Evolutionary conservation across 2,797 vertebrate genomes (phyloP).

Genomic region (Psittacula echo): DNA sequence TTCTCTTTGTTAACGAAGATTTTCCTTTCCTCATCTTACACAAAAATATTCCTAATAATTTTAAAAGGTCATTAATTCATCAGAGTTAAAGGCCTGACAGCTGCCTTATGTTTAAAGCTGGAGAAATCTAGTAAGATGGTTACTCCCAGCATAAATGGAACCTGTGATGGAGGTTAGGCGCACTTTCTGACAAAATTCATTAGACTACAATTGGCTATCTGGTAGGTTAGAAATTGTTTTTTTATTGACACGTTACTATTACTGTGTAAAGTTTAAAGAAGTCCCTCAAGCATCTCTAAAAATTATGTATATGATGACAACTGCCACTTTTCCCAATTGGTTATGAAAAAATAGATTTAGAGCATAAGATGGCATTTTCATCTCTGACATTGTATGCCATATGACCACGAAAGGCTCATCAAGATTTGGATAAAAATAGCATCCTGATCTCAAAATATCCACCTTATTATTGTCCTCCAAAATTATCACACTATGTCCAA

Average conservation of each 20-base stretch:
- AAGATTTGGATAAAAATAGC: neutral
- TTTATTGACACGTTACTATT: neutral
- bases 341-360: neutral
- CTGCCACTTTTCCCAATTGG: neutral
- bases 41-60: neutral
- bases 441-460: neutral
- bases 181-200: neutral
- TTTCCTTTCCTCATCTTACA: neutral
- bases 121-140: neutral
- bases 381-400: neutral
- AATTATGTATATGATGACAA: neutral
- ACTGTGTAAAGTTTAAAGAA: neutral
- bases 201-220: neutral
- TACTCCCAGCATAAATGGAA: neutral
- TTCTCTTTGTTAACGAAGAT: neutral
- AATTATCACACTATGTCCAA: neutral
- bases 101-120: neutral
- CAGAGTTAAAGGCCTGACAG: neutral
- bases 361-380: neutral
- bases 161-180: neutral
- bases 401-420: neutral
- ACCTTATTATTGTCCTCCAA: neutral
- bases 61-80: neutral
- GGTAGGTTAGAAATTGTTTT: neutral
- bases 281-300: neutral